phyloP scores from a whole-genome alignment of 2,113 vertebrate species.

The Thinocorus orbignyianus region DNA sequence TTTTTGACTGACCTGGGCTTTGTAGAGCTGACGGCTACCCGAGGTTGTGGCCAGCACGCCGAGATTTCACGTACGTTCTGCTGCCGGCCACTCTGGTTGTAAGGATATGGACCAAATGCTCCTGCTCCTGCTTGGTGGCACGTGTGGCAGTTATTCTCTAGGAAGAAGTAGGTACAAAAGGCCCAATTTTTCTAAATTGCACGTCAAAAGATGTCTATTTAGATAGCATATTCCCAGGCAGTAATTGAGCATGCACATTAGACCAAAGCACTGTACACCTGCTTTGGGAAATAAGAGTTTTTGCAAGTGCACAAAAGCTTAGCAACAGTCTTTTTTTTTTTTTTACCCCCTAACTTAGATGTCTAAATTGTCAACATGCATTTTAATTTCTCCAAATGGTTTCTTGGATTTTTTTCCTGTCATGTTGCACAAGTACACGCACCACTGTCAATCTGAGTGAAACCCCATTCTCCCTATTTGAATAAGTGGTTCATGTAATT shows the following conservation, averaged over 20 bases:
- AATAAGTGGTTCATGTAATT: slow-evolving; percentile 48
- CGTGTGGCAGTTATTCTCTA: neutral
- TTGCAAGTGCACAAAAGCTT: neutral
- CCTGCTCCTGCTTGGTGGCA: neutral
- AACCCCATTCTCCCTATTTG: slow-evolving; percentile 5
- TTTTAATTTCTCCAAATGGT: slow-evolving; percentile 11
- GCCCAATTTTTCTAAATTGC: neutral
- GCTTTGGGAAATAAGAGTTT: neutral
- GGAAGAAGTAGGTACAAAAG: neutral
- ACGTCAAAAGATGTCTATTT: neutral
- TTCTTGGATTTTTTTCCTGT: neutral
- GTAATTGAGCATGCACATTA: neutral
- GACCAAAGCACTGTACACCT: neutral
- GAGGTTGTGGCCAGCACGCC: neutral
- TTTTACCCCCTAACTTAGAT: neutral
- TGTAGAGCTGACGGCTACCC: neutral
- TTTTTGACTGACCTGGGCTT: neutral
- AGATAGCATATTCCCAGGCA: neutral
- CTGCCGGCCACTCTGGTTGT: neutral
- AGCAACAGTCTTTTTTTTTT: neutral
- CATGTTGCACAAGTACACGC: neutral
- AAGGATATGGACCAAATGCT: neutral
- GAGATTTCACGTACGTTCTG: neutral
- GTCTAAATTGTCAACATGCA: neutral
- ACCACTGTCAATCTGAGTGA: neutral